Evolutionary conservation across 2,888 invertebrate species (phyloP).

Genomic region (Dilophus febrilis): DNA sequence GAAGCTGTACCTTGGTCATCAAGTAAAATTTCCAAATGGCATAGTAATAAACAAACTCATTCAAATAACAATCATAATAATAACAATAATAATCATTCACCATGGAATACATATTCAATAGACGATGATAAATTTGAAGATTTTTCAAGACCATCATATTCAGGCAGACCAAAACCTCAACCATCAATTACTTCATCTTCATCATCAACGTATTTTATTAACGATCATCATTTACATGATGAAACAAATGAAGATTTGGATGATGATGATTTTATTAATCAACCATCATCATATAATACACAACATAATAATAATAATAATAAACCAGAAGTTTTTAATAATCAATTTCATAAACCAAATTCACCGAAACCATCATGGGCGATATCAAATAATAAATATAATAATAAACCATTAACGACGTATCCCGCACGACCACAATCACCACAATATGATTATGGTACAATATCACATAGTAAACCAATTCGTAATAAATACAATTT

Average conservation of each 20-base stretch:
- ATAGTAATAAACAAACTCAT: slow-evolving; percentile 23
- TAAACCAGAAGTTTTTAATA: neutral
- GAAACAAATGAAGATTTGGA: slow-evolving; percentile 22
- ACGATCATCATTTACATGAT: slow-evolving; percentile 32
- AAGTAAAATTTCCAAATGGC: slow-evolving; percentile 67
- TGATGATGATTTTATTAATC: slow-evolving; percentile 20
- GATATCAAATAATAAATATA: neutral
- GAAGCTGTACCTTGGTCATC: slow-evolving; percentile 66
- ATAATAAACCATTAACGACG: no score
- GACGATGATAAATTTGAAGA: slow-evolving; percentile 2
- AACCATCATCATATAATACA: no score
- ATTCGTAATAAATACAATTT: neutral
- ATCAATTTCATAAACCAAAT: slow-evolving; percentile 23
- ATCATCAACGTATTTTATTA: slow-evolving; percentile 16
- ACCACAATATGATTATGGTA: slow-evolving; percentile 1
- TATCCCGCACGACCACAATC: slow-evolving; percentile 15
- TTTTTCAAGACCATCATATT: slow-evolving; percentile 19
- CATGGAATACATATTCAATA: neutral
- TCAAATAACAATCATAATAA: neutral
- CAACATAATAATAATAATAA: no score
- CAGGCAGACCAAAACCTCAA: slow-evolving; percentile 31
- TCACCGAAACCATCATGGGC: slow-evolving; percentile 27
- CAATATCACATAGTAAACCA: no score
- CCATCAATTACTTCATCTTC: slow-evolving; percentile 29
- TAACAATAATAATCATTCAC: neutral